A percentile compares a stretch with the other conserved stretches of the same genome.
Evolutionary conservation across 1,140 invertebrate genomes (phyloP).

Genomic region (Himalopsyche phryganea): DNA sequence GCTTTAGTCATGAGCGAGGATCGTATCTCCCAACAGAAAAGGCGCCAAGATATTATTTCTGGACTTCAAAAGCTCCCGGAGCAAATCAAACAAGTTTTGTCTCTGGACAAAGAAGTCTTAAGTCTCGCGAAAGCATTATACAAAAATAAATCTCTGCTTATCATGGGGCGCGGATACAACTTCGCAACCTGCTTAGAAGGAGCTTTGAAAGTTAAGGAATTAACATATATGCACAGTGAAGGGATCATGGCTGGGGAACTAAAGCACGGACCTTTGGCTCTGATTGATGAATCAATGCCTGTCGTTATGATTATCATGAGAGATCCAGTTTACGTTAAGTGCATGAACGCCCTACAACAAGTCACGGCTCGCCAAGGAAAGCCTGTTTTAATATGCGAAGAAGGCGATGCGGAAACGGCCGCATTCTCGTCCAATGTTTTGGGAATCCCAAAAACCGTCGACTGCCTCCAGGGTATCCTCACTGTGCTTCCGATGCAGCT

Average conservation of each 20-base stretch:
- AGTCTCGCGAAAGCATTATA: constrained; percentile 61
- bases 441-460: constrained; percentile 59
- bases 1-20: constrained; percentile 69
- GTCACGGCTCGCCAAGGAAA: constrained; percentile 59
- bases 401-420: constrained; percentile 55
- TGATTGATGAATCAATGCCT: constrained; percentile 68
- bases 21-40: constrained; percentile 59
- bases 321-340: constrained; percentile 58
- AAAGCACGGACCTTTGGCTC: constrained; percentile 72
- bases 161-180: constrained; percentile 73
- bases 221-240: constrained; percentile 77
- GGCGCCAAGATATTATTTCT: constrained; percentile 62
- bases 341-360: constrained; percentile 39
- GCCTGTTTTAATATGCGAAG: constrained; percentile 64
- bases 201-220: constrained; percentile 71
- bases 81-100: constrained; percentile 53
- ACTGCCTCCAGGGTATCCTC: constrained; percentile 61
- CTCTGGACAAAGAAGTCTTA: constrained; percentile 56
- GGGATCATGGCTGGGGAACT: constrained; percentile 73
- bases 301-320: constrained; percentile 68
- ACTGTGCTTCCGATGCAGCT: constrained; percentile 67
- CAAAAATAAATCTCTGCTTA: constrained; percentile 62
- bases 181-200: constrained; percentile 73
- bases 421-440: constrained; percentile 45
- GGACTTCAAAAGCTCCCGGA: constrained; percentile 59